Percentiles rank a stretch among this genome's conserved stretches.
Evolutionary conservation across 2,888 invertebrate species (phyloP).

Genomic region (Automeris io): DNA sequence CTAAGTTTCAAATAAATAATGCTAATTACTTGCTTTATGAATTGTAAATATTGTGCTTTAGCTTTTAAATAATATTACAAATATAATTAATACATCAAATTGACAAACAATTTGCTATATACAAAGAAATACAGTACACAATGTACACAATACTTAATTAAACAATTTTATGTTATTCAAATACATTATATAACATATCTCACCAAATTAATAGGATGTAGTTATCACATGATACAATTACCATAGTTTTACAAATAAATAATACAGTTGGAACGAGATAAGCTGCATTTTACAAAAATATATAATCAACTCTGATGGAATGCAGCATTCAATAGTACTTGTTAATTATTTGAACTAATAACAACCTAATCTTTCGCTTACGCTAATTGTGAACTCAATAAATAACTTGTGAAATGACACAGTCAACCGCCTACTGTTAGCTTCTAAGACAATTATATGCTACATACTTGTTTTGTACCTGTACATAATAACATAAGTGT

Average conservation of each 20-base stretch:
- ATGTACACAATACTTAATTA: conserved; percentile 39
- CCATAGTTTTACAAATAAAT: conserved; percentile 3
- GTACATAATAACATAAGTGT: no score
- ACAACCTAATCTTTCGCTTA: conserved; percentile 30
- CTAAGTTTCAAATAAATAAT: conserved; percentile 50
- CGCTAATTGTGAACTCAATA: conserved; percentile 31
- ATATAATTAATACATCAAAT: conserved; percentile 23
- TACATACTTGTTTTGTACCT: no score
- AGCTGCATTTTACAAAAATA: conserved; percentile 1
- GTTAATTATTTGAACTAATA: conserved; percentile 15
- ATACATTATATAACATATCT: not conserved
- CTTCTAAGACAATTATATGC: no score
- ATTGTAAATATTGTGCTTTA: conserved; percentile 39
- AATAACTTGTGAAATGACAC: conserved; percentile 20
- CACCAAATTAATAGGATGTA: no score
- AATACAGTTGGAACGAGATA: not conserved
- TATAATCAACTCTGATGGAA: conserved; percentile 6
- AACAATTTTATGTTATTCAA: not conserved
- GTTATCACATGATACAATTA: no score
- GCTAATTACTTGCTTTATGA: conserved; percentile 25
- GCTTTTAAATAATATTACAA: conserved; percentile 16
- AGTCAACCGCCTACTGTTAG: no score
- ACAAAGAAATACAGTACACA: conserved; percentile 49
- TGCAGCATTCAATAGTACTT: conserved; percentile 9
- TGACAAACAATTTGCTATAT: conserved; percentile 41